phyloP scores from a whole-genome alignment of 2,113 vertebrate genomes.

The Sminthopsis crassicaudata region DNA sequence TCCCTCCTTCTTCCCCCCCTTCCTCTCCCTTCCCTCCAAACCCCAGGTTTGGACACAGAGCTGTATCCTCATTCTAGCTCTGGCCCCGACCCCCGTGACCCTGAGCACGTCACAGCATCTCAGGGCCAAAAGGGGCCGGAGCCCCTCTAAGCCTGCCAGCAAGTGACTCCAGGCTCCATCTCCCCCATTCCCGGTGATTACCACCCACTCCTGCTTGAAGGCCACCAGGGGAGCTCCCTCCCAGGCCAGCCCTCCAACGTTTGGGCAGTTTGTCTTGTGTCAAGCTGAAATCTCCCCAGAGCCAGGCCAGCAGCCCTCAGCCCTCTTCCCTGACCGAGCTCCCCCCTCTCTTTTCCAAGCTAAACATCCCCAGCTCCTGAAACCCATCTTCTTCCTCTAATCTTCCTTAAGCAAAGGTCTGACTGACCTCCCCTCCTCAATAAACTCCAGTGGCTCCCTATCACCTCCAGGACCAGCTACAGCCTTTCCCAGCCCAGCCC shows the following conservation, averaged over 20 bases:
- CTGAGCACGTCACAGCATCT: background rate
- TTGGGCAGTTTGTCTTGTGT: background rate
- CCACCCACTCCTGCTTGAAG: background rate
- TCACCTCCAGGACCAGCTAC: constrained; percentile 24
- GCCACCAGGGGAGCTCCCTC: background rate
- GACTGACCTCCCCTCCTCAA: constrained; percentile 41
- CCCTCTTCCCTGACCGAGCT: background rate
- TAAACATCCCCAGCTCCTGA: background rate
- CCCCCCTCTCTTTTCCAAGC: background rate
- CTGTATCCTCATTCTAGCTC: background rate
- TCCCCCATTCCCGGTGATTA: background rate
- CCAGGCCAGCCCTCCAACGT: background rate
- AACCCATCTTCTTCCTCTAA: background rate
- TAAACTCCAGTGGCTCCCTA: constrained; percentile 47
- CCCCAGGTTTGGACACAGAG: too few species aligned
- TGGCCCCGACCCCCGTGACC: background rate
- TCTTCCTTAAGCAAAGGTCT: constrained; percentile 57
- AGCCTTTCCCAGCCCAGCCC: background rate
- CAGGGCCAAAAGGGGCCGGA: background rate
- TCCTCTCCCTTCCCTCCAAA: too few species aligned
- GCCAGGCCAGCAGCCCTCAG: background rate
- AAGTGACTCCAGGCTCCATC: background rate
- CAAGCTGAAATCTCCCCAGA: background rate
- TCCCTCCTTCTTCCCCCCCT: too few species aligned
- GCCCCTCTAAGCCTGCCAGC: background rate